phyloP scores from a whole-genome alignment of 2,797 vertebrate species.

The Coluber constrictor region DNA sequence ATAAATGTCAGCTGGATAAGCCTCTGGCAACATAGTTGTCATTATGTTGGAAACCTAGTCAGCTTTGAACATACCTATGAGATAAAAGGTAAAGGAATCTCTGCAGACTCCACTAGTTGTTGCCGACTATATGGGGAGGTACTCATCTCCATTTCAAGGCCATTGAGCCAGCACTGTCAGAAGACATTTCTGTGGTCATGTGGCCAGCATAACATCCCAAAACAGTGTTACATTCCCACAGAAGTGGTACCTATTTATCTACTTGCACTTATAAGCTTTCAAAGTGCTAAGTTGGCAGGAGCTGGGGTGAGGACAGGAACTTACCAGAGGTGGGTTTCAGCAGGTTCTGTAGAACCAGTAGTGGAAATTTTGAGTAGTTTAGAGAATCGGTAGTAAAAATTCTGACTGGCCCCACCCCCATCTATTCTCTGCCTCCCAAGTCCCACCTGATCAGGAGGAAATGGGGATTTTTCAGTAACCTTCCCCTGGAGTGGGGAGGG shows the following conservation, averaged over 20 bases:
- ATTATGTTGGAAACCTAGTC: background rate
- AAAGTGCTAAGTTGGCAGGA: background rate
- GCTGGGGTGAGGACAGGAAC: background rate
- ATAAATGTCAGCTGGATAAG: background rate
- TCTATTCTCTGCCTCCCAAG: no score
- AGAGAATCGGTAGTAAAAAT: no score
- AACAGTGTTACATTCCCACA: background rate
- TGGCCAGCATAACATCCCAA: background rate
- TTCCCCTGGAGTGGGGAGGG: no score
- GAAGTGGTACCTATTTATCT: background rate
- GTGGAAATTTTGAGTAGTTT: no score
- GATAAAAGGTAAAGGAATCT: background rate
- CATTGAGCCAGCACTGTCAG: background rate
- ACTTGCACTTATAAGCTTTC: background rate
- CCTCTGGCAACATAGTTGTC: background rate
- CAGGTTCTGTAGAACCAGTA: no score
- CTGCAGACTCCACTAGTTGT: background rate
- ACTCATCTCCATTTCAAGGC: background rate
- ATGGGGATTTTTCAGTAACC: no score
- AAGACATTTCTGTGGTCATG: background rate
- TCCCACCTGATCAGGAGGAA: no score
- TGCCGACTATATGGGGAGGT: background rate
- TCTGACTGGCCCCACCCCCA: no score
- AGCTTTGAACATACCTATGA: background rate
- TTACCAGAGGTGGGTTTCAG: background rate